Evolutionary conservation across 37 sponge, comb jelly and placozoan genomes (phyloP), one percentile per base, ranked within the genome.

Genomic region (Cliona cf. orientalis): DNA sequence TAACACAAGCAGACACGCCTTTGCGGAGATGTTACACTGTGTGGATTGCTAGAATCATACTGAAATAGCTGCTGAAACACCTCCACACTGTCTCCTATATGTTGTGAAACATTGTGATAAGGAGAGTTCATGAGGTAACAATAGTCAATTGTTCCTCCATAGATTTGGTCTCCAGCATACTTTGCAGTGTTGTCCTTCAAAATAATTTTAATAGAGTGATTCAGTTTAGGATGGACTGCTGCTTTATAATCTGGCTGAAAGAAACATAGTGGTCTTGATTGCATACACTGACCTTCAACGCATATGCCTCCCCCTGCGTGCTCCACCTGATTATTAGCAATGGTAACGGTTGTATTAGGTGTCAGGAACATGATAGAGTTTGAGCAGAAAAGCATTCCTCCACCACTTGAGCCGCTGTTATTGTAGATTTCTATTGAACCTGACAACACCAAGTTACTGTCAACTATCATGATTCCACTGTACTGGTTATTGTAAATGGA

Each of bases 261-360:
- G 61, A 81, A 81, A 58, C 81, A 81, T 44, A 69, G 39, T 23
- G 81, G 81, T 3, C 26, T 69, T 6, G 49, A 25, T 59, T 57
- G 42, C 5, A 69, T 37, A 55, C 81, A 81, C 25, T 42, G 31
- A 1, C 26, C 32, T 2, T 82, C 72, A 2, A 62, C 64, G 59
- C 42, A 82, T 41, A 82, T 82, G 0, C 72, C 82, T 44, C 82
- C 82, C 42, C 82, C 82, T 31, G 58, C 22, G 17, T n/a, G 21
- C 12, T 3, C 11, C 33, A 38, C 82, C 7, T 22, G 12, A 59
- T 82, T 82, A 36, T 72, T 58, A n/a, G 45, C n/a, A 33, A 82
- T 63, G 21, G 23, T 32, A 2, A 82, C 6, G 7, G 35, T 42
- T 29, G 71, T 60, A 32, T 72, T 2, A 25, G 72, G 72, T 2